phyloP scores from a whole-genome alignment of 1,140 invertebrate species.

The Holotrichia oblita region DNA sequence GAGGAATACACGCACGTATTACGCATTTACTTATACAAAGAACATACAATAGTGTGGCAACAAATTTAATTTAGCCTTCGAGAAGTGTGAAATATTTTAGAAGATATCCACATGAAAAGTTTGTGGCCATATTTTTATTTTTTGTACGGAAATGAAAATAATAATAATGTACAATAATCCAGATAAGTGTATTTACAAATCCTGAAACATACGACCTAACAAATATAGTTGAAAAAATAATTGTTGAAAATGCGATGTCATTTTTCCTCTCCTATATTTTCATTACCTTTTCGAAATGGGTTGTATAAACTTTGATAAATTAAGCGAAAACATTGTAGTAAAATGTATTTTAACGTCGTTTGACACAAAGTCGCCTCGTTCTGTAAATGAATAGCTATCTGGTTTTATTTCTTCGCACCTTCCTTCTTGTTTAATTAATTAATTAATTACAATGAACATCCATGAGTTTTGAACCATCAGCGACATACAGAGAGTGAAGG shows the following conservation, averaged over 20 bases:
- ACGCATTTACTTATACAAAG: no score
- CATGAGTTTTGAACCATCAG: neutral
- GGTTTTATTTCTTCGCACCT: constrained; percentile 1
- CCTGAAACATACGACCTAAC: no score
- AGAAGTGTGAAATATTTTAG: no score
- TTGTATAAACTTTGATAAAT: neutral
- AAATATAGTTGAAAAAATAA: no score
- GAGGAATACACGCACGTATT: no score
- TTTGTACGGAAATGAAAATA: no score
- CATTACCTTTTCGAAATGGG: neutral
- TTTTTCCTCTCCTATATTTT: neutral
- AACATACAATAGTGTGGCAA: no score
- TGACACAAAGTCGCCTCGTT: neutral
- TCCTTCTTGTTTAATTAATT: constrained; percentile 3
- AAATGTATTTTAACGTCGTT: neutral
- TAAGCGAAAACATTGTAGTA: neutral
- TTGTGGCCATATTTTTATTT: no score
- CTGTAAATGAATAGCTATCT: neutral
- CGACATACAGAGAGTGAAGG: neutral
- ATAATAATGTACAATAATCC: no score
- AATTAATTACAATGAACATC: constrained; percentile 1
- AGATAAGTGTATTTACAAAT: no score
- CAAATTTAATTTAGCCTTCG: no score
- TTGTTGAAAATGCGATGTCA: neutral
- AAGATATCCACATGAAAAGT: no score